A percentile compares a stretch with the other conserved stretches of the same genome.
phyloP scores from a whole-genome alignment of 2,113 vertebrate species.

The Carettochelys insculpta region DNA sequence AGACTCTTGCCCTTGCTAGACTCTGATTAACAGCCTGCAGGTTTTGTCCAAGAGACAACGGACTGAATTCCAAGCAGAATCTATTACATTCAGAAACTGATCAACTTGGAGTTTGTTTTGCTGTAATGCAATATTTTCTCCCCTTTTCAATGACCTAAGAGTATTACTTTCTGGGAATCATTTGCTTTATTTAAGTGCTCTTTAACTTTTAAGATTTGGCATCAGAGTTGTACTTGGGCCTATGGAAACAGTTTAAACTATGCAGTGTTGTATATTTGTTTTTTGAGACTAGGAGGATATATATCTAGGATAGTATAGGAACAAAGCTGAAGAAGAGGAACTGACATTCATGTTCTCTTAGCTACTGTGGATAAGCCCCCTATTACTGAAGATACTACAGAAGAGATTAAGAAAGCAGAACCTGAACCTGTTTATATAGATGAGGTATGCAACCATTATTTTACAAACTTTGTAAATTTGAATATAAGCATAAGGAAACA shows the following conservation, averaged over 20 bases:
- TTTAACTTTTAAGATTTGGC: neutral
- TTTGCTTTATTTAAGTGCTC: neutral
- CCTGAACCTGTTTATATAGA: slow-evolving; percentile 93
- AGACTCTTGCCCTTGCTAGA: neutral
- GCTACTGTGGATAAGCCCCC: slow-evolving; percentile 79
- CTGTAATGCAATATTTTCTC: neutral
- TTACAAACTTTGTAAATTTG: neutral
- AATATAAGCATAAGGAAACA: neutral
- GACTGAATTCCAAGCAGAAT: neutral
- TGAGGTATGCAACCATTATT: slow-evolving; percentile 82
- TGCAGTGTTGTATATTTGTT: neutral
- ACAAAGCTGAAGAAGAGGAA: neutral
- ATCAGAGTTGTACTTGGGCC: neutral
- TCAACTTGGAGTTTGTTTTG: neutral
- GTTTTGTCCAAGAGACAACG: neutral
- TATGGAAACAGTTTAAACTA: neutral
- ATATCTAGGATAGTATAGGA: neutral
- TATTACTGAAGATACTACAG: slow-evolving; percentile 76
- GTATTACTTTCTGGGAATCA: neutral
- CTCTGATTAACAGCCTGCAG: neutral
- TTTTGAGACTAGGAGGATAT: neutral
- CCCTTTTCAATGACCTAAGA: neutral
- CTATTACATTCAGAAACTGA: neutral
- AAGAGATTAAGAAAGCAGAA: slow-evolving; percentile 82
- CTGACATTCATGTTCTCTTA: slow-evolving; percentile 57